Conservation (phyloP, 2,888 invertebrate species). For the Caenorhabditis japonica region DNA sequence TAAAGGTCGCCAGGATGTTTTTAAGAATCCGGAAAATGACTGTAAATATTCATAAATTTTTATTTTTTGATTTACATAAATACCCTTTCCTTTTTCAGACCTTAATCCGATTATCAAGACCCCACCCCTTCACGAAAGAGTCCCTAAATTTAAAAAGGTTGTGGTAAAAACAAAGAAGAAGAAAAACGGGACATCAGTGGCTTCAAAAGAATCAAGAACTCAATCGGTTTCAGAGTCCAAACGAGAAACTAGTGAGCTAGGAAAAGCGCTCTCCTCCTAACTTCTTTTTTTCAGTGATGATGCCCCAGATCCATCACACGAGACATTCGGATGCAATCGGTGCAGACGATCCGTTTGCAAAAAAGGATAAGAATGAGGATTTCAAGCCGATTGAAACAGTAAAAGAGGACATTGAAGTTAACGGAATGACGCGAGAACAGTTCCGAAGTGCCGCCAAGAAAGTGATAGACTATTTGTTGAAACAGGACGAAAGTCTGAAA, state of each 20-base stretch:
- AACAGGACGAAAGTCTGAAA: conserved; percentile 41
- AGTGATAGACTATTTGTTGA: conserved; percentile 42
- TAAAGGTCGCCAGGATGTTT: conserved; percentile 18
- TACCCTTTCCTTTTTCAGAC: conserved; percentile 21
- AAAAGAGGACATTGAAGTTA: conserved; percentile 35
- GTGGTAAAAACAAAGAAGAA: conserved; percentile 24
- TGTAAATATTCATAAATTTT: conserved; percentile 26
- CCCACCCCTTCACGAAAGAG: conserved; percentile 43
- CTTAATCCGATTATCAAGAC: conserved; percentile 45
- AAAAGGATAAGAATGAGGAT: conserved; percentile 31
- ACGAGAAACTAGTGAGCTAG: conserved; percentile 17
- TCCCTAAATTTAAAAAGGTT: conserved; percentile 20
- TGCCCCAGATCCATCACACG: conserved; percentile 48
- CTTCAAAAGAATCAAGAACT: conserved; percentile 25
- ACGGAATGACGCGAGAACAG: conserved; percentile 39
- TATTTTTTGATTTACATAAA: background rate
- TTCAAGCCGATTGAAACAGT: conserved; percentile 20
- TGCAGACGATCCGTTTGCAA: conserved; percentile 13
- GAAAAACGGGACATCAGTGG: conserved; percentile 3
- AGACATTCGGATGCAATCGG: conserved; percentile 38
- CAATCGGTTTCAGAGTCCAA: conserved; percentile 12
- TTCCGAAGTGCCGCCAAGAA: conserved; percentile 40
- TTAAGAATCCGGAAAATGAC: conserved; percentile 34
- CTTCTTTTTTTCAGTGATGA: conserved; percentile 31
- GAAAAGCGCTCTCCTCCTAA: too few relatives aligned